Percentiles rank a stretch among this genome's conserved stretches.
These are phyloP conservation scores for Channa maculata DNA, from an alignment of 2,113 vertebrate genomes.

Conservation along the genomic window DNA sequence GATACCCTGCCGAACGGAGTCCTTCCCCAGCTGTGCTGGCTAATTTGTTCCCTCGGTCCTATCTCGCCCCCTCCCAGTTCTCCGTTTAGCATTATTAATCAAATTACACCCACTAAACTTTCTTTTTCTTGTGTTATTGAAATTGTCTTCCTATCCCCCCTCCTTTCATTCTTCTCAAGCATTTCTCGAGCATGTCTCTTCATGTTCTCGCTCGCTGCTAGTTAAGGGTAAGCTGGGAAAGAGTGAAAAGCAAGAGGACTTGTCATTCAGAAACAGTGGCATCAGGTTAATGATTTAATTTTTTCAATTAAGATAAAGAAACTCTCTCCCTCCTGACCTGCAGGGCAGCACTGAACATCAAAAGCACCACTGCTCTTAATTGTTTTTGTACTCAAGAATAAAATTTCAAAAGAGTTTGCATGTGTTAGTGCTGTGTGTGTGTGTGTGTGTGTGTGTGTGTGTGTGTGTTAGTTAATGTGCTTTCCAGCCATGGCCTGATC, in stretches of 20 bases:
- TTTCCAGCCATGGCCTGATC: slow-evolving; percentile 45
- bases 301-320: slow-evolving; percentile 87
- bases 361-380: slow-evolving; percentile 71
- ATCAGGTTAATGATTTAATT: slow-evolving; percentile 86
- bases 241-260: slow-evolving; percentile 55
- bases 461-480: not conserved
- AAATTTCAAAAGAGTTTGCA: slow-evolving; percentile 62
- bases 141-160: slow-evolving; percentile 39
- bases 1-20: slow-evolving; percentile 74
- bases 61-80: slow-evolving; percentile 60
- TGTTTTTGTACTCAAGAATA: slow-evolving; percentile 73
- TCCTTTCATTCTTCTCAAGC: slow-evolving; percentile 38
- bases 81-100: slow-evolving; percentile 82
- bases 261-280: slow-evolving; percentile 73
- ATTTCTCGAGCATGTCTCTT: slow-evolving; percentile 47
- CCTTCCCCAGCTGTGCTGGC: slow-evolving; percentile 70
- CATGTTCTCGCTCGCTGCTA: slow-evolving; percentile 24
- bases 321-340: slow-evolving; percentile 78
- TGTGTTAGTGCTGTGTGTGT: slow-evolving; percentile 30
- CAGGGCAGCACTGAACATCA: slow-evolving; percentile 80
- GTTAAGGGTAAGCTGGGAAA: slow-evolving; percentile 42
- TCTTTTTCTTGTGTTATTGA: slow-evolving; percentile 69
- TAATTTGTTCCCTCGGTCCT: slow-evolving; percentile 78
- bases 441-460: not conserved
- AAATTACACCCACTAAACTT: slow-evolving; percentile 83